A percentile compares a stretch with the other conserved stretches of the same genome.
Conservation (phyloP, 2,888 invertebrate genomes). For the Archips xylosteana region DNA sequence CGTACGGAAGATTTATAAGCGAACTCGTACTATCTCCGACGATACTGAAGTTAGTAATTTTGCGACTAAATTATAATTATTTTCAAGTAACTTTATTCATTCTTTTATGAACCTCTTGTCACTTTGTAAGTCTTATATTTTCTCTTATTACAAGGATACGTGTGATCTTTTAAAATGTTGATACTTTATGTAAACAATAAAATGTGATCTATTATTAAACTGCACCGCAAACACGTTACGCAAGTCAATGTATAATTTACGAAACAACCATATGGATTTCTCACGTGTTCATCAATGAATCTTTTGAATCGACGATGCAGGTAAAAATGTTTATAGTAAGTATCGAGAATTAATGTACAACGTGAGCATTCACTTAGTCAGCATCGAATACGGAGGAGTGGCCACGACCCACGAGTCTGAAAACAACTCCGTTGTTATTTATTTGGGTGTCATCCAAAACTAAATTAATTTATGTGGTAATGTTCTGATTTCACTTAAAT, state of each 20-base stretch:
- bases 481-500: no score
- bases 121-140: no score
- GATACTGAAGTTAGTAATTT: no score
- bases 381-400: not conserved
- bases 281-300: conserved; percentile 9
- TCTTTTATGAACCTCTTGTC: no score
- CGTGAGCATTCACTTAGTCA: not conserved
- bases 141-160: no score
- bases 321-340: not conserved
- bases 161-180: no score
- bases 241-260: not conserved
- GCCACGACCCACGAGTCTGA: not conserved
- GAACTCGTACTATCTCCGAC: no score
- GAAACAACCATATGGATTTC: not conserved
- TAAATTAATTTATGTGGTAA: not conserved
- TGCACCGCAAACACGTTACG: not conserved
- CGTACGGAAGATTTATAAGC: no score
- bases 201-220: not conserved
- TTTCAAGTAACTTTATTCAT: no score
- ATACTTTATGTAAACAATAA: no score
- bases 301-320: conserved; percentile 8
- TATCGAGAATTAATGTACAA: not conserved
- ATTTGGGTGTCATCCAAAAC: not conserved
- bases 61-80: no score
- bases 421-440: not conserved